A percentile compares a stretch with the other conserved stretches of the same genome.
Conservation (phyloP, 2,113 vertebrate genomes). For the Tretioscincus oriximinensis region DNA sequence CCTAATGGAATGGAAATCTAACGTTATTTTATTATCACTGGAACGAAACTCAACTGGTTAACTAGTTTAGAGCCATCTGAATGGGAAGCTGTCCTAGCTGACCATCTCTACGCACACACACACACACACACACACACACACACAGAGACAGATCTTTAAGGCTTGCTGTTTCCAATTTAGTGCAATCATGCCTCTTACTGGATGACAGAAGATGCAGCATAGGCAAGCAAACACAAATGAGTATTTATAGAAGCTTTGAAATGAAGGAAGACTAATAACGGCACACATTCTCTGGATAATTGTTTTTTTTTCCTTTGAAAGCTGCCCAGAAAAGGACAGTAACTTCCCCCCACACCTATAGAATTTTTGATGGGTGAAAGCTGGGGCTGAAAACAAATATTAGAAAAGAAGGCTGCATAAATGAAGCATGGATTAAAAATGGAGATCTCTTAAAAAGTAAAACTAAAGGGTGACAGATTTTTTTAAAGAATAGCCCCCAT, state of each 20-base stretch:
- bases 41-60: conserved; percentile 74
- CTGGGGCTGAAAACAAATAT: conserved; percentile 64
- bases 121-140: not conserved
- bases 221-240: conserved; percentile 71
- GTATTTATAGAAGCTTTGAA: conserved; percentile 70
- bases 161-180: conserved; percentile 81
- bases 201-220: conserved; percentile 76
- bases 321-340: conserved; percentile 59
- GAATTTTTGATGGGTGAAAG: conserved; percentile 61
- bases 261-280: conserved; percentile 68
- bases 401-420: conserved; percentile 60
- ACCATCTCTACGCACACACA: conserved; percentile 45
- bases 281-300: conserved; percentile 63
- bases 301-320: conserved; percentile 60
- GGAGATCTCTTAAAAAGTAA: conserved; percentile 54
- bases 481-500: conserved; percentile 58
- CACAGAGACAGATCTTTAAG: conserved; percentile 62
- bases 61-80: conserved; percentile 71
- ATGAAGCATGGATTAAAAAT: conserved; percentile 60
- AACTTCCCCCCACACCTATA: conserved; percentile 63
- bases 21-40: conserved; percentile 76
- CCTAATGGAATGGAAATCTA: conserved; percentile 67
- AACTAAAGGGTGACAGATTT: conserved; percentile 36
- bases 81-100: conserved; percentile 67
- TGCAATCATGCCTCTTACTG: conserved; percentile 81